These are phyloP conservation scores for Tokudaia muenninki DNA, from an alignment of 2,797 vertebrate genomes.

Conservation along the genomic window DNA sequence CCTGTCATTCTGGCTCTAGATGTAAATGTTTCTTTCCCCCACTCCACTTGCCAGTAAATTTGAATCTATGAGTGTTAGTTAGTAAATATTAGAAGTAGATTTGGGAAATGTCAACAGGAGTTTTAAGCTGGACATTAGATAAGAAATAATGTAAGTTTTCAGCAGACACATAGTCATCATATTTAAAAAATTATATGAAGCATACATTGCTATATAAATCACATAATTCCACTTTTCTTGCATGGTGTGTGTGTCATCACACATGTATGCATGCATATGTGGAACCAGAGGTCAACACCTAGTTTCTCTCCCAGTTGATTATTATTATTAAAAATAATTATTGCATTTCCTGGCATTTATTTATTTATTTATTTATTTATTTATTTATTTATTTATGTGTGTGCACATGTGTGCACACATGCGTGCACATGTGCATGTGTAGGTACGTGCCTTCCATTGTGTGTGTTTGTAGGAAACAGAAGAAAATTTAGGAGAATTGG, in stretches of 20 bases:
- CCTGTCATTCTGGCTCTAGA: not conserved
- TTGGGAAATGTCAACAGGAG: not conserved
- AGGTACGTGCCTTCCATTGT: not conserved
- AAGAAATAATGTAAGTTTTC: constrained; percentile 12
- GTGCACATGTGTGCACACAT: too few species aligned
- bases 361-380: not conserved
- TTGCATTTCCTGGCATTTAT: not conserved
- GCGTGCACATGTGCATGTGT: too few species aligned
- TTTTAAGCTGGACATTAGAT: not conserved
- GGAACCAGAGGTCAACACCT: not conserved
- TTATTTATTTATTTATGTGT: not conserved
- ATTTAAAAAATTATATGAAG: constrained; percentile 18
- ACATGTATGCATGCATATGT: not conserved
- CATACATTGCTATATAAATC: not conserved
- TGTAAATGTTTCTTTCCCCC: not conserved
- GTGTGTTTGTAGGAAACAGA: not conserved
- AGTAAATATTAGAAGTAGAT: constrained; percentile 12
- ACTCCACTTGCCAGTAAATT: not conserved
- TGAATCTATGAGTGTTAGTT: not conserved
- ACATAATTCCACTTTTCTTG: not conserved
- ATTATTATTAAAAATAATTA: not conserved
- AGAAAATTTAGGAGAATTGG: not conserved
- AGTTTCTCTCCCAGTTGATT: not conserved
- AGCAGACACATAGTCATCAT: not conserved
- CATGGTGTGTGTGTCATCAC: not conserved